A percentile compares a stretch with the other conserved stretches of the same genome.
phyloP scores from a whole-genome alignment of 2,888 invertebrate species.

The Neoascia interrupta region DNA sequence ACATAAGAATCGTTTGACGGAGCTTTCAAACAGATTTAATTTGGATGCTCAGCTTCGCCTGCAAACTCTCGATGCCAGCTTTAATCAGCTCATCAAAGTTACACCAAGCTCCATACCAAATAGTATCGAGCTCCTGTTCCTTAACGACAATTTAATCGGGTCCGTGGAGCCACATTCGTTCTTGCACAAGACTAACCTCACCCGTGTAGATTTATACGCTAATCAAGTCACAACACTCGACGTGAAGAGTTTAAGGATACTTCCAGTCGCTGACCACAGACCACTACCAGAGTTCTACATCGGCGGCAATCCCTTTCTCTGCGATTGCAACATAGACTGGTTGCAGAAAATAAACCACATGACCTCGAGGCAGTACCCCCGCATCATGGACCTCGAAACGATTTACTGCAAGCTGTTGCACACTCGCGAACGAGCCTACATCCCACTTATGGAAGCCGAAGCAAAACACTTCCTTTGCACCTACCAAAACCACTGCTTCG shows the following conservation, averaged over 20 bases:
- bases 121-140: conserved; percentile 90
- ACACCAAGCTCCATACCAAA: conserved; percentile 89
- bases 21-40: conserved; percentile 88
- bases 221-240: conserved; percentile 95
- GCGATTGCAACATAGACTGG: conserved; percentile 98
- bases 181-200: conserved; percentile 92
- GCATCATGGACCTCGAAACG: conserved; percentile 93
- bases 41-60: conserved; percentile 85
- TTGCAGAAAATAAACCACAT: conserved; percentile 93
- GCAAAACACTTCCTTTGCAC: conserved; percentile 94
- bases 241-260: conserved; percentile 90
- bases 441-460: conserved; percentile 92
- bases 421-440: conserved; percentile 90
- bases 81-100: conserved; percentile 91
- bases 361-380: conserved; percentile 91
- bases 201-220: conserved; percentile 94
- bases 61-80: conserved; percentile 93
- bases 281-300: conserved; percentile 94
- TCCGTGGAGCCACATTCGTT: conserved; percentile 94
- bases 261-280: conserved; percentile 87
- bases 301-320: conserved; percentile 95
- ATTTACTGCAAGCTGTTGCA: conserved; percentile 93
- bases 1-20: conserved; percentile 90
- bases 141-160: conserved; percentile 93
- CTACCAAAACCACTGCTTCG: conserved; percentile 95